Evolutionary conservation across 2,888 invertebrate species (phyloP).

Genomic region (Leptopilina syphax): DNA sequence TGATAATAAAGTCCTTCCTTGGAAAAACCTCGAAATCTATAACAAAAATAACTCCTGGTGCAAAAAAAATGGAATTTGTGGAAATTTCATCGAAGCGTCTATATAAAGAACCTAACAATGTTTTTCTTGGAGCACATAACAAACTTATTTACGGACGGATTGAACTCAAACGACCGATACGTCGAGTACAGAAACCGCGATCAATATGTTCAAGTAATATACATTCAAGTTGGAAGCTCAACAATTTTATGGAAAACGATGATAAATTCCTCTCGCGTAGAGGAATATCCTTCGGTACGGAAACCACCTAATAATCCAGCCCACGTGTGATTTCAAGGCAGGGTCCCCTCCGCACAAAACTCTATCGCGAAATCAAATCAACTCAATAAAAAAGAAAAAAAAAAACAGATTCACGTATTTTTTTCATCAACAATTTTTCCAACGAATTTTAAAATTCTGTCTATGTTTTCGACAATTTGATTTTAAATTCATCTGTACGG

Average conservation of each 20-base stretch:
- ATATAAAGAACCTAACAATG: not conserved
- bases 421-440: not conserved
- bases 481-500: not conserved
- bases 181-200: not conserved
- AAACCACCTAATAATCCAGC: conserved; percentile 34
- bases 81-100: not conserved
- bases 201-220: conserved; percentile 11
- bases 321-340: conserved; percentile 23
- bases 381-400: not conserved
- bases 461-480: not conserved
- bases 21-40: too few relatives aligned
- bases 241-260: conserved; percentile 34
- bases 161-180: not conserved
- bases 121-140: not conserved
- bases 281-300: conserved; percentile 17
- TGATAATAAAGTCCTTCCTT: too few relatives aligned
- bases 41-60: too few relatives aligned
- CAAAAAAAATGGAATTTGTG: too few relatives aligned
- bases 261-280: conserved; percentile 37
- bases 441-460: not conserved
- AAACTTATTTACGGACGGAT: not conserved
- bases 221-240: not conserved
- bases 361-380: conserved; percentile 20
- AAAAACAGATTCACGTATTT: conserved; percentile 3
- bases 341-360: not conserved